Base-by-base conservation (phyloP, 2,888 invertebrate species). In the Zygothrica quintamaculata region DNA sequence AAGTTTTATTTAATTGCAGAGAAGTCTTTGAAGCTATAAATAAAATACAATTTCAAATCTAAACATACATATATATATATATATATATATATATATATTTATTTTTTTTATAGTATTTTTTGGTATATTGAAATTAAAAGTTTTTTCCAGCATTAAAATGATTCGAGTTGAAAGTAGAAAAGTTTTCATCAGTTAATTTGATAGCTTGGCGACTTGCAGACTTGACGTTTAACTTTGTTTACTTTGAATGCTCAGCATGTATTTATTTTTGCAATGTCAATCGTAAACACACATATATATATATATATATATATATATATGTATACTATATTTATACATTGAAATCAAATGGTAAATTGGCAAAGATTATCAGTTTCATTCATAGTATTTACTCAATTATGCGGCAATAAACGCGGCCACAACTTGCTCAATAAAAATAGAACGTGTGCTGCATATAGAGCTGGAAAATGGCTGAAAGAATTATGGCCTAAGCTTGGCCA, bases 321-420 rank as follows among this genome's bases (percentile, higher is more conserved):
- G 22, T 29, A 36, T 29, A 25, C 1, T 34, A 13, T 16, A 13
- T 15, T 1, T 36, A 40, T 39, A 33, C 52, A 60, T 47, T 57
- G 46, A 48, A 55, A 66, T 70, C 65, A 70, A 77, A 75, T 75
- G 75, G 62, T 74, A 74, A 74, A 74, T 64, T 66, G 62, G 66
- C 34, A 70, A 74, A 77, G 78, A 76, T 76, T 76, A 76, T 76
- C 78, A 74, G 78, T 78, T 74, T 76, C 75, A 77, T 78, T 78
- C 78, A 74, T 74, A 76, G 77, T 76, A 77, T 76, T 77, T 76
- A 76, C 75, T 76, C 75, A 76, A 76, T 76, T 76, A 76, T 76
- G 75, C 75, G 78, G 75, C 78, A 76, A 76, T 76, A 76, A 76
- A 77, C 78, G 78, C 75, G 58, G 52, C 74, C 75, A 57, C 78